Base-by-base conservation (phyloP, 2,888 invertebrate species). In the Imbricaverruca yamaguchii region DNA sequence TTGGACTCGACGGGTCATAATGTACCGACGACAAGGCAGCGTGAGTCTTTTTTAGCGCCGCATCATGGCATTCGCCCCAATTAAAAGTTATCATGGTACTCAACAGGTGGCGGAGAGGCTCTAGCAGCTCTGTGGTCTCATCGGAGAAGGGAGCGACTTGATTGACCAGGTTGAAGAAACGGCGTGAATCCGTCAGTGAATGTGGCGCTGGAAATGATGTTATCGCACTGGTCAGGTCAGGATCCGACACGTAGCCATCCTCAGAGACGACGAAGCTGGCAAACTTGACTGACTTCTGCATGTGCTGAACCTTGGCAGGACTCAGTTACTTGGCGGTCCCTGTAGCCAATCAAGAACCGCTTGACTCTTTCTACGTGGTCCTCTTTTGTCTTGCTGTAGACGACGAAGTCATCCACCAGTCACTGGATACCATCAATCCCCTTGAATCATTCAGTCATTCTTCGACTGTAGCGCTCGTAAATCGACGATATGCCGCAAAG, bases 401-500 rank as follows among this genome's bases (percentile, higher is more conserved):
- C 13, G 21, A 65, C n/a, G 65, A 65, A 2, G 11, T 8, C 65
- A 23, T 65, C 65, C 65, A 80, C 80, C 57, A 80, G 63, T 53
- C 81, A 25, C 25, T 56, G 8, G n/a, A 69, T 53, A 23, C 57
- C 25, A 25, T 21, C 79, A 12, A 79, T 25, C 23, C 69, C 69
- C 15, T 23, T 56, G 53, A 81, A 78, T 10, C 67, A 25, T 23
- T 81, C 53, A 18, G 78, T 13, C 39, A 81, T 59, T 9, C 81
- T 53, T 25, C 81, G 8, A 21, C 9, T 65, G 23, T 65, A 65
- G 23, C 9, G 65, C 11, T 65, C 65, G 23, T 10, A 21, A 11
- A 65, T 65, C 10, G 63, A 63, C 18, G 25, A 82, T 55, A 81
- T 80, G 25, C 69, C 80, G 56, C 18, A 80, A 25, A 18, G 82